A percentile compares a stretch with the other conserved stretches of the same genome.
phyloP scores from a whole-genome alignment of 2,797 vertebrate species.

The Perdix hodgsoniae region DNA sequence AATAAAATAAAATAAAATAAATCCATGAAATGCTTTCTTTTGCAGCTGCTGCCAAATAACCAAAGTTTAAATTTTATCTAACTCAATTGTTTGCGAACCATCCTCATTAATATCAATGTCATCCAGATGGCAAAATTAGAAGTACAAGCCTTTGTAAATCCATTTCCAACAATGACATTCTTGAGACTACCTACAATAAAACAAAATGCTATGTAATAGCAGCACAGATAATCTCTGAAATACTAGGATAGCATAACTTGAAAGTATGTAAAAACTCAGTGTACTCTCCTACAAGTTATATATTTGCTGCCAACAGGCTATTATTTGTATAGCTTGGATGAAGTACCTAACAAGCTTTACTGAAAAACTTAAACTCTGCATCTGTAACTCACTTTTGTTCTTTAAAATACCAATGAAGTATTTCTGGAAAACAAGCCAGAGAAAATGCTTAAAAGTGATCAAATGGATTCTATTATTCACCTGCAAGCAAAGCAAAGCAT shows the following conservation, averaged over 20 bases:
- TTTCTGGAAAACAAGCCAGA: neutral
- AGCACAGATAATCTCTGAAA: neutral
- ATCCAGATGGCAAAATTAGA: neutral
- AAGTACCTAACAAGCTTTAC: neutral
- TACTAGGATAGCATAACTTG: neutral
- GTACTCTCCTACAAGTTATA: conserved; percentile 9
- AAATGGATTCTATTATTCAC: neutral
- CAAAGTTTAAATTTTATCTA: neutral
- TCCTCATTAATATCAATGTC: neutral
- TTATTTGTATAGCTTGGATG: neutral
- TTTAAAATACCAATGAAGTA: neutral
- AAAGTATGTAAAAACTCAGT: conserved; percentile 18
- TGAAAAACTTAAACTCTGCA: neutral
- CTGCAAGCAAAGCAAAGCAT: conserved; percentile 10
- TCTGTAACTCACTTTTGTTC: neutral
- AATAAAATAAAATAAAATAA: neutral
- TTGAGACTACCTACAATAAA: conserved; percentile 16
- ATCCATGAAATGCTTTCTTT: neutral
- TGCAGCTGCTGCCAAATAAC: neutral
- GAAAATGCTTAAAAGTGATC: neutral
- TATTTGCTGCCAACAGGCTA: neutral
- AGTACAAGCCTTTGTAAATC: neutral
- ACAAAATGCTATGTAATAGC: conserved; percentile 7
- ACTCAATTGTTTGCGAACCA: neutral
- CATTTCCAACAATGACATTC: neutral